A percentile compares a stretch with the other conserved stretches of the same genome.
Evolutionary conservation across 2,113 vertebrate species (phyloP).

Genomic region (Indri indri): DNA sequence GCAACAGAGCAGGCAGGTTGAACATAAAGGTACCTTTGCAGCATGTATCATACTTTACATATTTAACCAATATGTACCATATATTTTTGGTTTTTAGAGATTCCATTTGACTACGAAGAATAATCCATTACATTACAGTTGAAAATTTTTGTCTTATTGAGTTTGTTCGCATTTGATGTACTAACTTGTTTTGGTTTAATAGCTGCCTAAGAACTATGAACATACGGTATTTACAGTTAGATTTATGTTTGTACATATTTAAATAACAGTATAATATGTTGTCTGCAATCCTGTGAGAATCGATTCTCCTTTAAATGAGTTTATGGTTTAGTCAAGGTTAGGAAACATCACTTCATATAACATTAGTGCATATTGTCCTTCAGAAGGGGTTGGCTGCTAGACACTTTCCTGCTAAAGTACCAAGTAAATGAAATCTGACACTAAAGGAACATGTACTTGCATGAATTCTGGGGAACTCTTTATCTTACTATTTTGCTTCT

Average conservation of each 20-base stretch:
- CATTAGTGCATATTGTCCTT: background rate
- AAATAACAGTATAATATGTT: background rate
- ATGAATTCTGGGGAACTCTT: background rate
- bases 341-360: background rate
- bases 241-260: background rate
- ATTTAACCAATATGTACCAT: background rate
- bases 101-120: background rate
- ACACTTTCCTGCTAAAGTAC: background rate
- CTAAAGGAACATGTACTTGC: background rate
- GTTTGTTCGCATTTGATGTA: background rate
- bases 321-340: background rate
- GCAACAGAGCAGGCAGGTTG: background rate
- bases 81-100: background rate
- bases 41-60: rapidly evolving
- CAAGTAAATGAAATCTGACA: background rate
- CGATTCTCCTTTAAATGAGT: background rate
- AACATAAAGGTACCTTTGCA: rapidly evolving
- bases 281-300: background rate
- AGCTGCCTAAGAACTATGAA: background rate
- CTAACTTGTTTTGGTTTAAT: background rate
- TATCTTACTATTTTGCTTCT: background rate
- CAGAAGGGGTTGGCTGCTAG: background rate
- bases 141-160: background rate
- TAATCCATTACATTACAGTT: background rate
- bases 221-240: background rate